Percentiles rank a stretch among this genome's conserved stretches.
Evolutionary conservation across 2,888 invertebrate genomes (phyloP).

Genomic region (Ectemnius lituratus): DNA sequence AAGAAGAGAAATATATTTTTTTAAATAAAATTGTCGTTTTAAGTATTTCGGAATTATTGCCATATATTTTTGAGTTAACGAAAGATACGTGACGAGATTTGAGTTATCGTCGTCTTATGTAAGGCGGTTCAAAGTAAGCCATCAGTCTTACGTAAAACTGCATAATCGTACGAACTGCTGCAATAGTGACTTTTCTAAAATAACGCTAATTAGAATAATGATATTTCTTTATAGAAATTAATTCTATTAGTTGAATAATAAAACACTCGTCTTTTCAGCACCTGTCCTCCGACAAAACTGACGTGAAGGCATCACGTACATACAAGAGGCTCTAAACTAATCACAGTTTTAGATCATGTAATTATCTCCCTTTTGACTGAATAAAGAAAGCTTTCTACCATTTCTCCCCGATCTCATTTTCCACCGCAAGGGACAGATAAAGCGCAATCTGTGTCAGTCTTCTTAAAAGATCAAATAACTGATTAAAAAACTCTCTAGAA

Average conservation of each 20-base stretch:
- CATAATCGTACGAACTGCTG: too few species aligned
- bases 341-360: constrained; percentile 43
- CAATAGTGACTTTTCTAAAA: too few species aligned
- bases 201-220: neutral
- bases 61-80: too few species aligned
- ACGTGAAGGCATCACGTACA: constrained; percentile 65
- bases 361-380: constrained; percentile 29
- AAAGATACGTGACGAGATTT: too few species aligned
- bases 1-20: constrained; percentile 46
- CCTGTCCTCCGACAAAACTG: constrained; percentile 61
- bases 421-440: neutral
- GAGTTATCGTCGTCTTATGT: too few species aligned
- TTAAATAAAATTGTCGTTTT: neutral
- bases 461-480: too few species aligned
- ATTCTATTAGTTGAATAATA: neutral
- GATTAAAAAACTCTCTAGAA: too few species aligned
- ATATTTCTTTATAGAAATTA: neutral
- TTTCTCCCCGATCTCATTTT: constrained; percentile 11
- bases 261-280: constrained; percentile 55
- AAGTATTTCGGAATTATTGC: neutral
- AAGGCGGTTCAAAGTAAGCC: too few species aligned
- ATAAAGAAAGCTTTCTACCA: constrained; percentile 40
- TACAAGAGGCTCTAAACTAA: constrained; percentile 69
- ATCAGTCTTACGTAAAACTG: too few species aligned
- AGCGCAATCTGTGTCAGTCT: too few species aligned